phyloP scores from a whole-genome alignment of 2,888 invertebrate genomes.

The Latrodectus elegans region DNA sequence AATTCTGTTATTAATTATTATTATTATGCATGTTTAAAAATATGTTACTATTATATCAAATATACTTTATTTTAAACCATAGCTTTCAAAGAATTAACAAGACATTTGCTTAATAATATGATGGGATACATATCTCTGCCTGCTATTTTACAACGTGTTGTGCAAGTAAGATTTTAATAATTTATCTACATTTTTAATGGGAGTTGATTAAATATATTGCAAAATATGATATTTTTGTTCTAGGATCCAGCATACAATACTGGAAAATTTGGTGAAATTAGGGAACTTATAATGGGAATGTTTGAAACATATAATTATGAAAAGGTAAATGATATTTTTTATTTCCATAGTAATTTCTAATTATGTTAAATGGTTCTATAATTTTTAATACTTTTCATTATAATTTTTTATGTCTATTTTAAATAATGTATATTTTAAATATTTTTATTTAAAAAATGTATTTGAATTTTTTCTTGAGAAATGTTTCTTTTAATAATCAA shows the following conservation, averaged over 20 bases:
- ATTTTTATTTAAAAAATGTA: too few species aligned
- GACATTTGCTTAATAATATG: slow-evolving; percentile 78
- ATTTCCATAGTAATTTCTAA: not conserved
- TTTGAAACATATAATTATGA: slow-evolving; percentile 86
- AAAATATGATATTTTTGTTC: slow-evolving; percentile 52
- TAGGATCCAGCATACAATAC: slow-evolving; percentile 77
- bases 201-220: not conserved
- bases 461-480: too few species aligned
- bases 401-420: not conserved
- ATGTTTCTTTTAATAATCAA: too few species aligned
- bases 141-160: slow-evolving; percentile 77
- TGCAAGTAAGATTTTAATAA: slow-evolving; percentile 73
- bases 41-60: too few species aligned
- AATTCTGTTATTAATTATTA: too few species aligned
- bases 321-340: slow-evolving; percentile 75
- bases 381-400: not conserved
- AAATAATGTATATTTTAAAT: too few species aligned
- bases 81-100: slow-evolving; percentile 77
- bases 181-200: not conserved
- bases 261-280: slow-evolving; percentile 78
- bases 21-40: too few species aligned
- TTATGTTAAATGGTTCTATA: not conserved
- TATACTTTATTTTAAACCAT: slow-evolving; percentile 11
- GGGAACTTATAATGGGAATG: slow-evolving; percentile 80
- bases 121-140: slow-evolving; percentile 78